Evolutionary conservation across 2,797 vertebrate species (phyloP), one percentile per base, ranked within the genome.

Genomic region (Sebastiscus albofasciatus): DNA sequence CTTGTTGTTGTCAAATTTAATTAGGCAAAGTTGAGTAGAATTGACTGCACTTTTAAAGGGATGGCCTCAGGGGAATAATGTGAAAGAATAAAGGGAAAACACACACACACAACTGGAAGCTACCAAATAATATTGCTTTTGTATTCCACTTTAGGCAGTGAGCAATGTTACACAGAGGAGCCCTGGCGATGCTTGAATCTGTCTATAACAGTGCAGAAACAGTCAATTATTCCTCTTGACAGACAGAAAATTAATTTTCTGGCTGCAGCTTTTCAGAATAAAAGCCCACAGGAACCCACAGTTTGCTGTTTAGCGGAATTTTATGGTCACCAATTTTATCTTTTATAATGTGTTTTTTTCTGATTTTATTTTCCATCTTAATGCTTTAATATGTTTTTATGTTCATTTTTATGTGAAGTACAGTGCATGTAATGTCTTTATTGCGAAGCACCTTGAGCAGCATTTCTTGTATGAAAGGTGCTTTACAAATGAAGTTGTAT

Each of bases 1-100:
- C 20, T n/a, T 79, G 39, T 39, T 39, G 39, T 59, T 73, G 68
- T 86, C 55, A 66, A 39, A 72, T 80, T 54, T 56, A 79, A 88
- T 87, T 77, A 82, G 59, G 7, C 22, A 60, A 87, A 68, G n/a
- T 42, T 67, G 33, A 71, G 34, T 7, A 27, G 55, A 81, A 78
- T 12, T 75, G 58, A 70, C 34, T 67, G 55, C 18, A 65, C 20
- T 54, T 75, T 78, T 10, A 69, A 62, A 58, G 49, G 24, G 39
- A 69, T 13, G 46, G 72, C 76, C 77, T 79, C 39, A 60, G 70
- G 69, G 59, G n/a, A 31, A 67, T 13, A 34, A 9, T 14, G 67
- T 65, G 24, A 49, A 34, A 67, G 7, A 68, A 71, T 33, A 77
- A 68, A 76, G 60, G 31, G 67, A 7, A 31, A 9, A 31, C 12